Evolutionary conservation across 2,797 vertebrate species (phyloP).

Genomic region (Epinephelus awoara): DNA sequence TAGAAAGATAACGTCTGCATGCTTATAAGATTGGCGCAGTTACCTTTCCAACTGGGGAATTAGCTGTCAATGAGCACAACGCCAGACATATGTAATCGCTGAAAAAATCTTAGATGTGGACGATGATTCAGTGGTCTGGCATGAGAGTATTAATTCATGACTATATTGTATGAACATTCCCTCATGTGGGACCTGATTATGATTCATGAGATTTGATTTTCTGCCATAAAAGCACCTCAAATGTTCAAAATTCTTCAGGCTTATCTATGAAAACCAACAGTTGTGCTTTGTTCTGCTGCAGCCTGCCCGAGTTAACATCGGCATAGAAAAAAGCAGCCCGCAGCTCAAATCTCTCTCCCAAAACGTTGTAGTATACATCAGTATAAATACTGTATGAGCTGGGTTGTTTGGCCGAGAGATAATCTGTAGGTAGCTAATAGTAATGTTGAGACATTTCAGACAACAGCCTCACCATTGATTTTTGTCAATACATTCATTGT

Average conservation of each 20-base stretch:
- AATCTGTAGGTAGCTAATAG: conserved; percentile 40
- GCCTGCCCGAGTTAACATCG: conserved; percentile 23
- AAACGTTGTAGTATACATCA: conserved; percentile 41
- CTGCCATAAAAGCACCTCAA: conserved; percentile 18
- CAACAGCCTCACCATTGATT: conserved; percentile 5
- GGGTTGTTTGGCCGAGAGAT: conserved; percentile 51
- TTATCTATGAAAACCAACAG: conserved; percentile 43
- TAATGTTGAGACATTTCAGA: conserved; percentile 20
- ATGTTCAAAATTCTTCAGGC: conserved; percentile 32
- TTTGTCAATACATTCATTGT: conserved; percentile 30
- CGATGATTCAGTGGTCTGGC: neutral
- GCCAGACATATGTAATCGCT: neutral
- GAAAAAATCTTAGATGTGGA: neutral
- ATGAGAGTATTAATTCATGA: neutral
- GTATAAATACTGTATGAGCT: conserved; percentile 59
- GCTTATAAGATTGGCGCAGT: conserved; percentile 6
- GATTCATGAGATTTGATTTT: conserved; percentile 38
- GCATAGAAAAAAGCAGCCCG: conserved; percentile 35
- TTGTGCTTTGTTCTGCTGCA: conserved; percentile 39
- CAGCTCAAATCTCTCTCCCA: conserved; percentile 36
- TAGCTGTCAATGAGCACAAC: conserved; percentile 1
- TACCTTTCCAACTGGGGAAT: conserved; percentile 12
- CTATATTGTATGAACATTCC: neutral
- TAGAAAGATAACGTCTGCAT: neutral
- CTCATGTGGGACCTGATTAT: conserved; percentile 19